Conservation (phyloP, 1,140 invertebrate species). For the Drosophila pallidifrons region DNA sequence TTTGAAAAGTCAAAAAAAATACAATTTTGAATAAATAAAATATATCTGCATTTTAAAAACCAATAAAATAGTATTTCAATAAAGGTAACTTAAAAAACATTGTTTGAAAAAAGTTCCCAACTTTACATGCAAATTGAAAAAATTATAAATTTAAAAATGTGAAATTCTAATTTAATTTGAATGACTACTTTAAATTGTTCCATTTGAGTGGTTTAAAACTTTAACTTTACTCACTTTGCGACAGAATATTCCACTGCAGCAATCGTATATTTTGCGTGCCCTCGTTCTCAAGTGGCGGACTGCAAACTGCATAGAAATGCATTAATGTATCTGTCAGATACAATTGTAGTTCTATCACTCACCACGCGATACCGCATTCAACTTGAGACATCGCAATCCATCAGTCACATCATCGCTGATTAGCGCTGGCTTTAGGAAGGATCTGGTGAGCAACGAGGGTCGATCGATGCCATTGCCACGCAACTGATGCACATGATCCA, state of each 20-base stretch:
- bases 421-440: slow-evolving; percentile 65
- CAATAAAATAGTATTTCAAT: too few species aligned
- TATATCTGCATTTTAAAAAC: neutral
- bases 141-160: too few species aligned
- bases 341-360: neutral
- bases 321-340: slow-evolving; percentile 6
- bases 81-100: too few species aligned
- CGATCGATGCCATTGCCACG: slow-evolving; percentile 63
- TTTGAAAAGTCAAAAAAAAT: too few species aligned
- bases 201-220: neutral
- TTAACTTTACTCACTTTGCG: slow-evolving; percentile 88
- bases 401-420: slow-evolving; percentile 68
- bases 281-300: slow-evolving; percentile 50
- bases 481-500: slow-evolving; percentile 86
- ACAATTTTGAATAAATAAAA: neutral
- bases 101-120: too few species aligned
- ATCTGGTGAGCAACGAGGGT: slow-evolving; percentile 65
- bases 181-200: too few species aligned
- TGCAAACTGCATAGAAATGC: slow-evolving; percentile 54
- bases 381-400: slow-evolving; percentile 84
- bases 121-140: too few species aligned
- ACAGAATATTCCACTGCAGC: slow-evolving; percentile 92
- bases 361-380: slow-evolving; percentile 84
- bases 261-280: slow-evolving; percentile 86
- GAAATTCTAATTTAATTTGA: too few species aligned